Evolutionary conservation across 2,113 vertebrate genomes (phyloP).

Genomic region (Ariopsis seemanni): DNA sequence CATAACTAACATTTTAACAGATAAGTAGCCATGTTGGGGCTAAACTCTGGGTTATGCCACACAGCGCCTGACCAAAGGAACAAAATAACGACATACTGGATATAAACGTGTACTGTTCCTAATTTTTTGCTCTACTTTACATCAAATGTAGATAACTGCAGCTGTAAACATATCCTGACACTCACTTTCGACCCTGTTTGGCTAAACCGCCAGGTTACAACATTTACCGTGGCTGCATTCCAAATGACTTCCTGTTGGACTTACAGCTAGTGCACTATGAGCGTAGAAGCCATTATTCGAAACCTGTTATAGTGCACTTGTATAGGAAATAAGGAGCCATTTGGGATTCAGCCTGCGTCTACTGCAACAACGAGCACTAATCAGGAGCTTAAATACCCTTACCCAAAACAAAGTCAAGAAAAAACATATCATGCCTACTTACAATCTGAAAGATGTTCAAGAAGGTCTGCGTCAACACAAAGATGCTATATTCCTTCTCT

Average conservation of each 20-base stretch:
- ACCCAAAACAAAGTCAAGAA: conserved; percentile 27
- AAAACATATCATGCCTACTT: not conserved
- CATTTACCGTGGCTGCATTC: not conserved
- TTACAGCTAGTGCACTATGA: not conserved
- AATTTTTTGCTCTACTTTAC: not conserved
- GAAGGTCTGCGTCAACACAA: not conserved
- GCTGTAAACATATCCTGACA: not conserved
- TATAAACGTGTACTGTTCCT: not conserved
- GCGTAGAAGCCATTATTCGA: not conserved
- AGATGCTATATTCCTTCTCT: not conserved
- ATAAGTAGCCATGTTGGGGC: not conserved
- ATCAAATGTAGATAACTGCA: not conserved
- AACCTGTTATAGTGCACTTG: not conserved
- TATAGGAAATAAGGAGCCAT: not conserved
- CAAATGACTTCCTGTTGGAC: not conserved
- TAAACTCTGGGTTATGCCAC: not conserved
- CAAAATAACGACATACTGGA: not conserved
- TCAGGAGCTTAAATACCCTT: not conserved
- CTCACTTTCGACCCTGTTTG: not conserved
- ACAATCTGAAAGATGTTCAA: conserved; percentile 24
- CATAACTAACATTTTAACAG: not conserved
- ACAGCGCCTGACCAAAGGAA: not conserved
- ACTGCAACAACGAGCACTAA: conserved; percentile 9
- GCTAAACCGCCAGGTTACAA: conserved; percentile 2
- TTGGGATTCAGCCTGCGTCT: not conserved